Conservation (phyloP, 1,140 invertebrate genomes). For the Drosophila mojavensis region DNA sequence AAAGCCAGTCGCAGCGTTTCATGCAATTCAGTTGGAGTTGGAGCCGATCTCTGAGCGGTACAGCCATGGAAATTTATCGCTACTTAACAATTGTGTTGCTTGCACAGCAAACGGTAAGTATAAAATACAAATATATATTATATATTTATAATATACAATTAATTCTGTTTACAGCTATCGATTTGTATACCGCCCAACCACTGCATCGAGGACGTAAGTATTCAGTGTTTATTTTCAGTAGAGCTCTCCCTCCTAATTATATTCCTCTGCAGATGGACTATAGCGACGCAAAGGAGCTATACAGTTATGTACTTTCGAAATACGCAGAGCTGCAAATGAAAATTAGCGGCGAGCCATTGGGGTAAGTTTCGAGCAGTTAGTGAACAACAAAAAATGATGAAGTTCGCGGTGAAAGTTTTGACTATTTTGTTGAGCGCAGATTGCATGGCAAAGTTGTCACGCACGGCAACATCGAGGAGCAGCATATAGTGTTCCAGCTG, state of each 20-base stretch:
- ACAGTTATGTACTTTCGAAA: constrained; percentile 64
- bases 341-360: constrained; percentile 65
- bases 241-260: background rate
- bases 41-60: constrained; percentile 26
- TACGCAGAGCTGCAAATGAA: constrained; percentile 72
- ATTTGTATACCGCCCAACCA: constrained; percentile 60
- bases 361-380: constrained; percentile 48
- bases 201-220: constrained; percentile 72
- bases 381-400: background rate
- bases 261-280: constrained; percentile 53
- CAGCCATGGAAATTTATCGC: constrained; percentile 16
- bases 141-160: background rate
- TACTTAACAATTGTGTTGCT: constrained; percentile 7
- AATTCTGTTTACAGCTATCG: constrained; percentile 23
- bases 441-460: constrained; percentile 71
- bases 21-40: constrained; percentile 34
- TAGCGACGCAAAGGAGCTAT: constrained; percentile 49
- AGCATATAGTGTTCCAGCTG: constrained; percentile 75
- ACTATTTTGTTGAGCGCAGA: constrained; percentile 39
- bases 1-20: constrained; percentile 8
- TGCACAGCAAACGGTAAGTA: constrained; percentile 22
- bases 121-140: background rate
- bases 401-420: constrained; percentile 13
- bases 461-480: constrained; percentile 56
- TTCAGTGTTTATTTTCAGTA: background rate